A percentile compares a stretch with the other conserved stretches of the same genome.
Evolutionary conservation across 1,140 invertebrate genomes (phyloP).

Genomic region (Lepidurus packardi): DNA sequence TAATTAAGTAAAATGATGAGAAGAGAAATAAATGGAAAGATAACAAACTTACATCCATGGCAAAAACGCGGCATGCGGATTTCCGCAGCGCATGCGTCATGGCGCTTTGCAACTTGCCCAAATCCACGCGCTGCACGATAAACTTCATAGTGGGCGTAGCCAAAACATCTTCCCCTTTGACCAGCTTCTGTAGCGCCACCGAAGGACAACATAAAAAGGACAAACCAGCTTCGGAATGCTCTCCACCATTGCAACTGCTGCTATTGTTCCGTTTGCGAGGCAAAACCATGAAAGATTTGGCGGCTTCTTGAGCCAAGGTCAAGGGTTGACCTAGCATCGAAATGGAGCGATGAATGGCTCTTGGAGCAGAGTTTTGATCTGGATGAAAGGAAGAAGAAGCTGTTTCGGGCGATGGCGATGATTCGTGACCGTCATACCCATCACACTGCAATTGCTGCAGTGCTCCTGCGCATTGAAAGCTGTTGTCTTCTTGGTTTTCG

Average conservation of each 20-base stretch:
- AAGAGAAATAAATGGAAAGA: neutral
- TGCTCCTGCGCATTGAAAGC: conserved; percentile 57
- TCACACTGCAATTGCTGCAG: conserved; percentile 39
- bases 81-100: conserved; percentile 77
- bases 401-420: conserved; percentile 27
- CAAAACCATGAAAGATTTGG: neutral
- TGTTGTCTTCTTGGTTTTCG: conserved; percentile 52
- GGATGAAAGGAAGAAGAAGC: conserved; percentile 5
- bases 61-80: conserved; percentile 77
- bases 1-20: neutral
- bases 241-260: conserved; percentile 60
- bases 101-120: conserved; percentile 68
- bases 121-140: conserved; percentile 75
- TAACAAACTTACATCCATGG: conserved; percentile 57
- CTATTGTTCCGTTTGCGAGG: conserved; percentile 56
- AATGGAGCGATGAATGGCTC: conserved; percentile 60
- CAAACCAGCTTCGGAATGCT: conserved; percentile 55
- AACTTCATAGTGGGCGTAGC: conserved; percentile 67
- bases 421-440: conserved; percentile 34
- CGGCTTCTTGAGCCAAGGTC: conserved; percentile 15
- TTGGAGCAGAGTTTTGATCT: conserved; percentile 35
- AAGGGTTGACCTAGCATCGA: conserved; percentile 49
- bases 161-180: conserved; percentile 33
- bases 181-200: conserved; percentile 57
- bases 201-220: conserved; percentile 78